Evolutionary conservation across 2,113 vertebrate genomes (phyloP), one percentile per base, ranked within the genome.

Genomic region (Petroica traversi): DNA sequence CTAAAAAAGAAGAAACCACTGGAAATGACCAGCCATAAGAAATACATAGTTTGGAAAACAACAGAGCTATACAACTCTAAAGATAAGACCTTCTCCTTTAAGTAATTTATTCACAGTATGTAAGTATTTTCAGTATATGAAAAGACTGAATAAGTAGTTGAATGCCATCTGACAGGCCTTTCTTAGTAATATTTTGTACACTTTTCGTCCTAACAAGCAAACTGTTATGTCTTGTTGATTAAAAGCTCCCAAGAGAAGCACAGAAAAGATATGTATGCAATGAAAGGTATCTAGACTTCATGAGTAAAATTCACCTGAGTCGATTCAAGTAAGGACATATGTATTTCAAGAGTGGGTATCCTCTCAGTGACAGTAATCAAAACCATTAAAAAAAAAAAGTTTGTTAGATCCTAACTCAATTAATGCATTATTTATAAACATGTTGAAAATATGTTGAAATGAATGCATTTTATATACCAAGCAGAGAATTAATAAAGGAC

Each of bases 191-290:
- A 52, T 48, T 82, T 96, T 17, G 76, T 41, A 78, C 20, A 51
- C 45, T 78, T 71, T 23, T 64, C 49, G 61, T 14, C 57, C 52
- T 96, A 95, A 94, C 71, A 84, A 84, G 68, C 26, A 55, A 73
- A 75, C 34, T 85, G 62, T 55, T 91, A 80, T 18, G 43, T 71
- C 36, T 62, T 81, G 38, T 49, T 90, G 62, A 94, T 33, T 89
- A 86, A 96, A 8, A 88, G 40, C 57, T 97, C 75, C 79, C 63
- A 81, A 79, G n/a, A 88, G 52, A 49, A 94, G 40, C 72, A 79
- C 3, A 15, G 54, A 81, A 82, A 93, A 91, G 31, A 36, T 66
- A 24, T 46, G 54, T 89, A 69, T 38, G 19, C 11, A 88, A 81
- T 5, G 23, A 94, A 85, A 52, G 41, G 31, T 84, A 61, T 25